Percentiles rank a stretch among this genome's conserved stretches.
Conservation (phyloP, 2,113 vertebrate species). For the Rhinolophus sinicus region DNA sequence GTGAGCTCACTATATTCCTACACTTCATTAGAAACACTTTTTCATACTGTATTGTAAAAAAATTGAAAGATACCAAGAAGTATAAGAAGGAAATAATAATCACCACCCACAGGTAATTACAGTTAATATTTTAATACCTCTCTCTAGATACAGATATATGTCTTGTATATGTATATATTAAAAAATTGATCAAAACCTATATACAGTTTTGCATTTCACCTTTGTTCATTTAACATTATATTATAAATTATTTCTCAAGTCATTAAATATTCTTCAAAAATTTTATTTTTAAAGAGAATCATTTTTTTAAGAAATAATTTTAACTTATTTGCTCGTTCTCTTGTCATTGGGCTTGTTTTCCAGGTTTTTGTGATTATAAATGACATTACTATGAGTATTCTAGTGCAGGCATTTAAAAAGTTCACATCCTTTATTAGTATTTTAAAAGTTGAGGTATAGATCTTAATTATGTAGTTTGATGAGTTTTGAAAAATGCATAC, state of each 20-base stretch:
- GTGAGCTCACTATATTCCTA: neutral
- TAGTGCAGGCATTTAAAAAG: neutral
- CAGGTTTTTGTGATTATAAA: neutral
- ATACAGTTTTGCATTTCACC: neutral
- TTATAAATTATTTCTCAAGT: neutral
- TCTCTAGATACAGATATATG: neutral
- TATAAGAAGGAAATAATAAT: neutral
- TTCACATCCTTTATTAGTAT: neutral
- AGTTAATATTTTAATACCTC: neutral
- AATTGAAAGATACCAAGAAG: neutral
- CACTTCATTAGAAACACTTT: neutral
- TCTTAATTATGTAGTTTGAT: neutral
- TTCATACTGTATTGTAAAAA: neutral
- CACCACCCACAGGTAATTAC: neutral
- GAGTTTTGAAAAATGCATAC: neutral
- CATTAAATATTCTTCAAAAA: neutral
- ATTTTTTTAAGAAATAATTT: neutral
- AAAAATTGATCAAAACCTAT: neutral
- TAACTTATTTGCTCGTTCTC: neutral
- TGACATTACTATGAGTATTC: neutral
- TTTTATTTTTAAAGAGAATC: neutral
- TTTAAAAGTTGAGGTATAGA: neutral
- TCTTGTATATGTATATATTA: neutral
- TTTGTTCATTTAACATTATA: slow-evolving; percentile 32
- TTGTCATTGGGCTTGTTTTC: neutral